Base-by-base conservation (phyloP, 2,888 invertebrate genomes). In the Choreutis nemorana region DNA sequence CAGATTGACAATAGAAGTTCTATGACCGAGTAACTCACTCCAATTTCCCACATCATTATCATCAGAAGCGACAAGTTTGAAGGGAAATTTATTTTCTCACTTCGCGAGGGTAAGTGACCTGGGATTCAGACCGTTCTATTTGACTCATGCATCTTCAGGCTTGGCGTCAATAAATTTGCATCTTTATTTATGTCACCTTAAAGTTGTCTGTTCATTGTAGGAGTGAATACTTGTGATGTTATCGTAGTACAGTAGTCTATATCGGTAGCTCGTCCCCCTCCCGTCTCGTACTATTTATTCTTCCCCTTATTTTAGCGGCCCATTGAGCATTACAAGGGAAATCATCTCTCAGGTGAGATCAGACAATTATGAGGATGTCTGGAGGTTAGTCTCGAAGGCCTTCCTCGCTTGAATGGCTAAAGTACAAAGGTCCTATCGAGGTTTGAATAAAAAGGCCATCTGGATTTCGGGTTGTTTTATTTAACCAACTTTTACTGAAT, bases 61-160 rank as follows among this genome's bases (percentile, higher is more conserved):
- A n/a, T n/a, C n/a, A n/a, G n/a, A n/a, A n/a, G n/a, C n/a, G n/a
- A n/a, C n/a, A n/a, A n/a, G n/a, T 40, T 48, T 48, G 49, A 50
- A 45, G 44, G 45, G 48, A 55, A 48, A 54, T 53, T 45, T 59
- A 62, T 64, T 64, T 65, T 56, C 55, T 49, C 47, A 52, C 58
- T 46, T 39, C 48, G 55, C 50, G 50, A 60, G 63, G 66, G 66
- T 67, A 67, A 66, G 61, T 59, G 66, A 67, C 66, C 66, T 61
- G 46, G 65, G 67, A 66, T 46, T 67, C 67, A 66, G 35, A 37
- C 31, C 32, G 14, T 29, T 32, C 34, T 28, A 21, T 16, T n/a
- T n/a, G n/a, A n/a, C n/a, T n/a, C n/a, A n/a, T n/a, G n/a, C n/a
- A n/a, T 10, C 12, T 8, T 23, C n/a, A 21, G 1, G 8, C n/a